Conservation (phyloP, 2,113 vertebrate species). For the Zosterops borbonicus region DNA sequence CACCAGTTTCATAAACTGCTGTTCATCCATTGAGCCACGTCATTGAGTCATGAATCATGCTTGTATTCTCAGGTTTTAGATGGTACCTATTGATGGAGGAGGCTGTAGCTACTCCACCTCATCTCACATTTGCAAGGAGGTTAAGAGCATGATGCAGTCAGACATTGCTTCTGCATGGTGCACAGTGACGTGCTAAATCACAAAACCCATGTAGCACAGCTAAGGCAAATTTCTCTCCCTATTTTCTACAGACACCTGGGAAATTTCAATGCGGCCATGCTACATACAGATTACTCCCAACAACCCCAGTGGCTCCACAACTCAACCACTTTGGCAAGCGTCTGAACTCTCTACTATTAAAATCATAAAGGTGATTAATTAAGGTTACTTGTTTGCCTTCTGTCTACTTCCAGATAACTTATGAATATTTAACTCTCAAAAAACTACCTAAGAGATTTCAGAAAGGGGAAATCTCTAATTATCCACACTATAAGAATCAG, state of each 20-base stretch:
- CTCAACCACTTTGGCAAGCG: not conserved
- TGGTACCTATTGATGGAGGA: not conserved
- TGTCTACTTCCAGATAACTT: not conserved
- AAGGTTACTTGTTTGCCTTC: not conserved
- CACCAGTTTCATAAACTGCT: not conserved
- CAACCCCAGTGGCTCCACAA: not conserved
- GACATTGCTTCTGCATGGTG: not conserved
- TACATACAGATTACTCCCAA: not conserved
- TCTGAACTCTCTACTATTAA: not conserved
- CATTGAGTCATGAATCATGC: not conserved
- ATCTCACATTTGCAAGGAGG: not conserved
- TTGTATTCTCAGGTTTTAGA: not conserved
- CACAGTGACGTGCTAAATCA: fast-evolving
- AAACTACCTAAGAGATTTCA: not conserved
- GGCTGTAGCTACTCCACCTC: not conserved
- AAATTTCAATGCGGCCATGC: not conserved
- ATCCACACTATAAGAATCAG: not conserved
- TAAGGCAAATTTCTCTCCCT: not conserved
- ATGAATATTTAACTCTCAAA: not conserved
- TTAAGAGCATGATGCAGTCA: not conserved
- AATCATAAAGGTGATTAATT: not conserved
- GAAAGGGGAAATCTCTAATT: not conserved
- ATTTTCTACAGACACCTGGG: not conserved
- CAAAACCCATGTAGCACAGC: not conserved
- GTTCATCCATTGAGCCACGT: not conserved